These are phyloP conservation scores for Hypomecis punctinalis DNA, from an alignment of 2,888 invertebrate species.

Conservation along the genomic window DNA sequence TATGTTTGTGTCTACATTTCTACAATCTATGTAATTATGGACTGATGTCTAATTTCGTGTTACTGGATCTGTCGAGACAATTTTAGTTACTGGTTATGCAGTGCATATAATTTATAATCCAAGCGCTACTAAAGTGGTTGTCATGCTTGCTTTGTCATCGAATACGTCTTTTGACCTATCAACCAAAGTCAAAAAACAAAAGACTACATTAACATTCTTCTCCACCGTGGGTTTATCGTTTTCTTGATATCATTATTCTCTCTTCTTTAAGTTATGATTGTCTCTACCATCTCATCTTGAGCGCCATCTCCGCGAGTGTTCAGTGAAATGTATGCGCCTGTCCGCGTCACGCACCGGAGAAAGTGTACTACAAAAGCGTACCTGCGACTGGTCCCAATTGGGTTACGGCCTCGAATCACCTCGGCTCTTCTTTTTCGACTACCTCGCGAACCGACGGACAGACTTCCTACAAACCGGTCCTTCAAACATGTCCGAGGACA, in stretches of 20 bases:
- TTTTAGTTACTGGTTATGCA: constrained; percentile 7
- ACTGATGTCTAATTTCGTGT: constrained; percentile 17
- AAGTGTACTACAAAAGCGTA: constrained; percentile 80
- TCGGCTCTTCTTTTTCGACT: constrained; percentile 65
- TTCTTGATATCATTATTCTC: constrained; percentile 5
- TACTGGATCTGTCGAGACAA: constrained; percentile 17
- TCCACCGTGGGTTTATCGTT: not conserved
- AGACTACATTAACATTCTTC: too few relatives aligned
- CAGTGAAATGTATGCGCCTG: constrained; percentile 70
- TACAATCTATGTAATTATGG: constrained; percentile 35
- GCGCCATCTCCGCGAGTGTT: constrained; percentile 46
- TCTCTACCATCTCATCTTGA: constrained; percentile 33
- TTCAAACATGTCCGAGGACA: constrained; percentile 42
- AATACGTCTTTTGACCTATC: not conserved
- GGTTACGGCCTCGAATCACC: constrained; percentile 80
- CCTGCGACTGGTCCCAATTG: constrained; percentile 80
- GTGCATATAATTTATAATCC: constrained; percentile 4
- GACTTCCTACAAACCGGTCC: constrained; percentile 58
- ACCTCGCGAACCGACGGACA: constrained; percentile 44
- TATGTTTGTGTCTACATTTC: constrained; percentile 31
- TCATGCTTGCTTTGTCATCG: not conserved
- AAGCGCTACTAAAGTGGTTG: not conserved
- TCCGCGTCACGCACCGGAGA: constrained; percentile 79
- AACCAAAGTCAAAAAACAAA: too few relatives aligned
- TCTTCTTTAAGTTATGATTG: not conserved